Evolutionary conservation across 23 tunicate species (phyloP).

Genomic region (Halocynthia aurantium): DNA sequence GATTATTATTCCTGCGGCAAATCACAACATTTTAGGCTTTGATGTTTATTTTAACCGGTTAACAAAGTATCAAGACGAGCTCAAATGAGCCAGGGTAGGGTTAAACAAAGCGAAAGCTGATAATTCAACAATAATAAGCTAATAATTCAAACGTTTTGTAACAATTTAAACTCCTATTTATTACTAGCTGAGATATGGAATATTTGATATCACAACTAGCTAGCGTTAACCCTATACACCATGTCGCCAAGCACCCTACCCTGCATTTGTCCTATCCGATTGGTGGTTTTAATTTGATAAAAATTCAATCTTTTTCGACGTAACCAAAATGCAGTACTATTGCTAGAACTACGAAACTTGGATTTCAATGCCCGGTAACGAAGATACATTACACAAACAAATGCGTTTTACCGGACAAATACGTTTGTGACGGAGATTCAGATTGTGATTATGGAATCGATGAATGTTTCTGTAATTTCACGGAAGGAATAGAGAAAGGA

Average conservation of each 20-base stretch:
- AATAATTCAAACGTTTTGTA: too few relatives aligned
- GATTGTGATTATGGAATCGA: conserved; percentile 78
- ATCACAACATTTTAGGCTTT: neutral
- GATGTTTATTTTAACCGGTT: neutral
- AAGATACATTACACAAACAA: conserved; percentile 25
- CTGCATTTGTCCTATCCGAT: neutral
- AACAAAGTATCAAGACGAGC: too few relatives aligned
- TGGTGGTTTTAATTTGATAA: neutral
- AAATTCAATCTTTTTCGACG: neutral
- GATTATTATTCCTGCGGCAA: neutral
- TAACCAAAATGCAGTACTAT: neutral
- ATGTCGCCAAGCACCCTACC: neutral
- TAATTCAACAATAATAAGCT: too few relatives aligned
- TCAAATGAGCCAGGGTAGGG: too few relatives aligned
- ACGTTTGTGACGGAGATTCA: conserved; percentile 69
- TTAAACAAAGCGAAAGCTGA: too few relatives aligned
- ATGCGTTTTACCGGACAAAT: conserved; percentile 43
- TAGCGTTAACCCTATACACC: too few relatives aligned
- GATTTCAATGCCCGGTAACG: conserved; percentile 51
- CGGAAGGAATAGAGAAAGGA: conserved; percentile 3
- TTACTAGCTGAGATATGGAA: too few relatives aligned
- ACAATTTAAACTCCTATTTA: too few relatives aligned
- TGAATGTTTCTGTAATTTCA: conserved; percentile 67
- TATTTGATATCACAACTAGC: too few relatives aligned
- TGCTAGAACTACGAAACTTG: conserved; percentile 34